Percentiles rank a stretch among this genome's conserved stretches.
phyloP scores from a whole-genome alignment of 1,140 invertebrate species.

The Brachionus plicatilis region DNA sequence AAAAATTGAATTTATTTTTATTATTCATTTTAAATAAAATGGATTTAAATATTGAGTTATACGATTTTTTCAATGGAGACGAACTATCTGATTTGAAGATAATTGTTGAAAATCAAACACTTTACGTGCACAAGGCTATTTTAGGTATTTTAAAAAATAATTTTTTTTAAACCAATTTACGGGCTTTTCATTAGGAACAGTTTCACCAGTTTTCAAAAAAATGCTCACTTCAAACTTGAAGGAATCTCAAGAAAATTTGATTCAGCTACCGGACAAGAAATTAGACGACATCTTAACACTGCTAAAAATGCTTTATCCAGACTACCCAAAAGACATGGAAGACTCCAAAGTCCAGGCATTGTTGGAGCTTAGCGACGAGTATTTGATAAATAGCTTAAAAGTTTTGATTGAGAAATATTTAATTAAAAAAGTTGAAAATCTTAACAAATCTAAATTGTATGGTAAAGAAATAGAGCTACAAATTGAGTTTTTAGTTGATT shows the following conservation, averaged over 20 bases:
- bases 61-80: background rate
- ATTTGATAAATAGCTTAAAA: background rate
- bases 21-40: background rate
- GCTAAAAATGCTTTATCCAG: background rate
- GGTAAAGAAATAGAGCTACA: background rate
- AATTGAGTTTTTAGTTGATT: background rate
- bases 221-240: background rate
- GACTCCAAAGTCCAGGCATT: background rate
- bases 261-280: background rate
- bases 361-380: background rate
- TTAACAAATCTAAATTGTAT: background rate
- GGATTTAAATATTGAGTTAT: background rate
- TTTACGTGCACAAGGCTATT: constrained; percentile 1
- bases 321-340: background rate
- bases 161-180: background rate
- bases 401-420: background rate
- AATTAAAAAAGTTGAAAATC: background rate
- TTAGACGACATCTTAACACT: background rate
- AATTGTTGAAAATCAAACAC: background rate
- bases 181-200: background rate
- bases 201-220: constrained; percentile 26
- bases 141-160: background rate
- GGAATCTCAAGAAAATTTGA: background rate
- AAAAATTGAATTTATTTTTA: background rate
- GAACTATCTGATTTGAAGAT: constrained; percentile 13